phyloP scores from a whole-genome alignment of 30 jellyfish, hydroid and myxozoan species.

The Clytia hemisphaerica region DNA sequence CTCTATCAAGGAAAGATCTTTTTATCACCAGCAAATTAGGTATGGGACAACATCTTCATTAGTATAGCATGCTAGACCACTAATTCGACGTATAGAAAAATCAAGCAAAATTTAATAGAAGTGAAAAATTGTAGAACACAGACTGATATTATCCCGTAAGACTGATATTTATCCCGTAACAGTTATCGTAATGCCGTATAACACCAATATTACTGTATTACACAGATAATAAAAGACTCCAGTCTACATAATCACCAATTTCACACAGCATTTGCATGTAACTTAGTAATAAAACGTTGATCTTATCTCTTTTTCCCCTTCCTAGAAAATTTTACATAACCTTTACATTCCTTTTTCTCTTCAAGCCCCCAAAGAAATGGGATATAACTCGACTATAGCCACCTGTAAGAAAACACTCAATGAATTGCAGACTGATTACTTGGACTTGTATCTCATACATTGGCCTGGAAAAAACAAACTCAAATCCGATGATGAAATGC shows the following conservation, averaged over 20 bases:
- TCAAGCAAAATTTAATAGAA: no score
- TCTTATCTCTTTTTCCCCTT: neutral
- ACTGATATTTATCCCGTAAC: no score
- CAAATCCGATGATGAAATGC: constrained; percentile 38
- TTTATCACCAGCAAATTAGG: constrained; percentile 89
- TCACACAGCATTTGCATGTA: neutral
- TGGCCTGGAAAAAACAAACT: constrained; percentile 90
- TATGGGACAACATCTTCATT: no score
- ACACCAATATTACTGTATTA: no score
- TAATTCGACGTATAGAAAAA: no score
- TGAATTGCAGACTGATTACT: constrained; percentile 30
- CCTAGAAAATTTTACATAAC: neutral
- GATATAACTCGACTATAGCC: constrained; percentile 47
- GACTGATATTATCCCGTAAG: no score
- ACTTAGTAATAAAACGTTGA: neutral
- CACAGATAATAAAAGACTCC: no score
- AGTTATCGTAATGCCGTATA: no score
- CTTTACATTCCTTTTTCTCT: neutral
- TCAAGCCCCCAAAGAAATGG: constrained; percentile 78
- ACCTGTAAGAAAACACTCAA: constrained; percentile 30
- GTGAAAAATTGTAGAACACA: no score
- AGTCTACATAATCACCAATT: no score
- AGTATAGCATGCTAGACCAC: no score
- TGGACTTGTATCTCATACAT: constrained; percentile 70
- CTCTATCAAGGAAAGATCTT: constrained; percentile 34